Conservation (phyloP, 1,140 invertebrate species). For the Temnothorax nylanderi region DNA sequence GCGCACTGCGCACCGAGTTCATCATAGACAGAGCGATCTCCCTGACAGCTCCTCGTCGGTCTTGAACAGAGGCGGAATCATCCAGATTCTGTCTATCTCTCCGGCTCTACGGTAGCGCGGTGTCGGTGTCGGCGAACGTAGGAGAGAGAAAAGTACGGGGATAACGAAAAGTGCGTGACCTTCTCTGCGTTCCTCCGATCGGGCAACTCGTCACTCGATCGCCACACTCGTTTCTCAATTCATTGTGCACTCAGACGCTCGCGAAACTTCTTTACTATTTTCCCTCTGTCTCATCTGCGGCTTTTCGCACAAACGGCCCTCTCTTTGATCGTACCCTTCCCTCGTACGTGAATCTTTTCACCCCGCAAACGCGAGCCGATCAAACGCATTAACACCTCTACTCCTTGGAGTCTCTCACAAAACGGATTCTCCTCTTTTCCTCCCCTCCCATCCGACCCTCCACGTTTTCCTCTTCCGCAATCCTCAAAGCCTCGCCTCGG, state of each 20-base stretch:
- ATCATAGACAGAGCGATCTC: constrained; percentile 82
- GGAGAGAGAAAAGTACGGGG: constrained; percentile 43
- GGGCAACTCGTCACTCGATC: neutral
- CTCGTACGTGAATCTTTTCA: constrained; percentile 19
- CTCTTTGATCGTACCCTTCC: constrained; percentile 4
- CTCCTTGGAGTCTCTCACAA: constrained; percentile 1
- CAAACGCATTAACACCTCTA: constrained; percentile 26
- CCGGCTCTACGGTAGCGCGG: constrained; percentile 68
- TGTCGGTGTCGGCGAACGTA: constrained; percentile 52
- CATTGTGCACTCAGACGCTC: neutral
- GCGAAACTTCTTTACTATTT: constrained; percentile 11
- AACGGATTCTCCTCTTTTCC: constrained; percentile 3
- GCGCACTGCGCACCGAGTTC: constrained; percentile 82
- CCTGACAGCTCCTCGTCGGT: constrained; percentile 80
- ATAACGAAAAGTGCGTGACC: constrained; percentile 64
- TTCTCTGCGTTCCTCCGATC: constrained; percentile 17
- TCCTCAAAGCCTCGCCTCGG: constrained; percentile 47
- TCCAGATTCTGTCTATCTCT: constrained; percentile 76
- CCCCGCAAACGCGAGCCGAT: constrained; percentile 9
- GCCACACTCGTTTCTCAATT: neutral
- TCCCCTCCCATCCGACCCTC: neutral
- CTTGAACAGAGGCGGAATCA: constrained; percentile 75
- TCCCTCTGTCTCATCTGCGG: neutral
- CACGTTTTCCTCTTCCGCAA: constrained; percentile 43
- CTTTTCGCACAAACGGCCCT: neutral